A percentile compares a stretch with the other conserved stretches of the same genome.
phyloP scores from a whole-genome alignment of 2,113 vertebrate genomes.

The Pterocles burchelli region DNA sequence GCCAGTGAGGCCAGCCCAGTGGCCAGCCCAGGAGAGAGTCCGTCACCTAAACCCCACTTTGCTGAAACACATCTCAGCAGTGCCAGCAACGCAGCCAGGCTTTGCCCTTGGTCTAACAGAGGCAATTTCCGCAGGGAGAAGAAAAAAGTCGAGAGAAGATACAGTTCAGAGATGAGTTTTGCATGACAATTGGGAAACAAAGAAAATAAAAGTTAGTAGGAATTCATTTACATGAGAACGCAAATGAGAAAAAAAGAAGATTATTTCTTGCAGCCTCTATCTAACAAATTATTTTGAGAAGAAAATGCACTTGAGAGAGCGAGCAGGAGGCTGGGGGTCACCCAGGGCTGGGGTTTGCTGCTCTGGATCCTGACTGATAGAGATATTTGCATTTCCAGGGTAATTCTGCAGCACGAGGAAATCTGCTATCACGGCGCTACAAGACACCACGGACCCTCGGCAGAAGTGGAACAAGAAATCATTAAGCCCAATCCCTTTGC shows the following conservation, averaged over 20 bases:
- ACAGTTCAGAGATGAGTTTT: conserved; percentile 14
- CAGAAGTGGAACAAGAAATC: conserved; percentile 44
- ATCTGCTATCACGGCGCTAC: conserved; percentile 47
- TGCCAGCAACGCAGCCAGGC: background rate
- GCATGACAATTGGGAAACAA: conserved; percentile 35
- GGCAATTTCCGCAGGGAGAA: conserved; percentile 1
- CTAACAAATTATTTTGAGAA: conserved; percentile 48
- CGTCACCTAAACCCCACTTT: background rate
- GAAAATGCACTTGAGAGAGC: background rate
- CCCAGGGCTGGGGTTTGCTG: background rate
- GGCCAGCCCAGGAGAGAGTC: background rate
- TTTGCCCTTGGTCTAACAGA: background rate
- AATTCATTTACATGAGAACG: conserved; percentile 19
- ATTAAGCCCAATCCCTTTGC: conserved; percentile 53
- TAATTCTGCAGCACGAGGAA: background rate
- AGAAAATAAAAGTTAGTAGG: conserved; percentile 45
- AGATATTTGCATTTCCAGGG: conserved; percentile 28
- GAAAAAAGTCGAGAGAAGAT: background rate
- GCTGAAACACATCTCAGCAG: background rate
- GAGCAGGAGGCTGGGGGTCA: conserved; percentile 22
- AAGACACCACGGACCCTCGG: conserved; percentile 34
- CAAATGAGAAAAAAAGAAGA: background rate
- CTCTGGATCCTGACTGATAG: conserved; percentile 37
- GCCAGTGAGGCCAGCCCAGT: background rate
- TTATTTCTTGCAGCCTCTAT: conserved; percentile 14